A percentile compares a stretch with the other conserved stretches of the same genome.
phyloP scores from a whole-genome alignment of 1,140 invertebrate genomes.

The Galendromus occidentalis region DNA sequence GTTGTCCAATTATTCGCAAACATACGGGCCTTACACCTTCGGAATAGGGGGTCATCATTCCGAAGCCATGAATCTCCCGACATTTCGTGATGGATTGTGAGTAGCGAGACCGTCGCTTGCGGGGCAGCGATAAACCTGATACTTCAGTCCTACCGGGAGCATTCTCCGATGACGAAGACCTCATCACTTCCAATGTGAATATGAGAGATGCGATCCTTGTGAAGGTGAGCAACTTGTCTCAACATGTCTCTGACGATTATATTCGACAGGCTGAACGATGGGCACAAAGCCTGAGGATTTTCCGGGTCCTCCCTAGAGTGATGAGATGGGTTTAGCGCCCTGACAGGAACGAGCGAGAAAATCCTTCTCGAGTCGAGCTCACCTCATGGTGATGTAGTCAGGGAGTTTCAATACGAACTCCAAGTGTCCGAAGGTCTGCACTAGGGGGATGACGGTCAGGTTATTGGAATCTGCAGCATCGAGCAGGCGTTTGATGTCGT shows the following conservation, averaged over 20 bases:
- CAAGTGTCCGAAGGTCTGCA: slow-evolving; percentile 25
- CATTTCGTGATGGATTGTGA: too few relatives aligned
- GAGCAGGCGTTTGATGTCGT: slow-evolving; percentile 43
- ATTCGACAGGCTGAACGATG: slow-evolving; percentile 29
- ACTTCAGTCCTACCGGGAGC: slow-evolving; percentile 25
- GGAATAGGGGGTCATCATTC: background rate
- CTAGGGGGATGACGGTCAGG: slow-evolving; percentile 34
- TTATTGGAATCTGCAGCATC: slow-evolving; percentile 40
- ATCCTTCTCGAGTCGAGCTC: background rate
- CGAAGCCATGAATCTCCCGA: too few relatives aligned
- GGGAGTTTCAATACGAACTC: slow-evolving; percentile 18
- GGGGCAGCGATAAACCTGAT: slow-evolving; percentile 29
- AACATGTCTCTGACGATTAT: slow-evolving; percentile 34
- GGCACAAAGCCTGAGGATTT: slow-evolving; percentile 20
- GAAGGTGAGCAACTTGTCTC: slow-evolving; percentile 26
- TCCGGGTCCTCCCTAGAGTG: background rate
- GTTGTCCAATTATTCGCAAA: slow-evolving; percentile 28
- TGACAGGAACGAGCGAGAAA: background rate
- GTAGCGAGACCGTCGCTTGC: too few relatives aligned
- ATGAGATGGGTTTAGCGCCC: background rate
- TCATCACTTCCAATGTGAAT: slow-evolving; percentile 31
- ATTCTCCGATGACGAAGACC: slow-evolving; percentile 24
- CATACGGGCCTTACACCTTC: slow-evolving; percentile 27
- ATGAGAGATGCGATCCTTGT: slow-evolving; percentile 17
- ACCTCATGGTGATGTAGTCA: background rate